Evolutionary conservation across 1,140 invertebrate genomes (phyloP).

Genomic region (Drosophila kanapiae): DNA sequence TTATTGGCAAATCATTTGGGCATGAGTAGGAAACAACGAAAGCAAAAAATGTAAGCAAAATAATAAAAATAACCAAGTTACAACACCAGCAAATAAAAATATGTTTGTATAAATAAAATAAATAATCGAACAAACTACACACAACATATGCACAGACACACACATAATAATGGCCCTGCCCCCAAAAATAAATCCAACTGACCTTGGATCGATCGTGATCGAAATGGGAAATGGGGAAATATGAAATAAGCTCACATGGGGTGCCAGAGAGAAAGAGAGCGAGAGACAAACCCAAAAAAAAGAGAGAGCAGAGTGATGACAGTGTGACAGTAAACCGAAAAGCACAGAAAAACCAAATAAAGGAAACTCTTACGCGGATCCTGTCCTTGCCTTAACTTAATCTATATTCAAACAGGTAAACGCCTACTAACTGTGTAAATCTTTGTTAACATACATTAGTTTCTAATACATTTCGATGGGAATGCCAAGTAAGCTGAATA

Average conservation of each 20-base stretch:
- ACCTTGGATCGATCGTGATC: slow-evolving; percentile 36
- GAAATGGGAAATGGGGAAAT: slow-evolving; percentile 25
- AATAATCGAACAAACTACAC: slow-evolving; percentile 21
- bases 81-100: slow-evolving; percentile 51
- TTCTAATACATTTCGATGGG: slow-evolving; percentile 2
- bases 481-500: not conserved
- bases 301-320: slow-evolving; percentile 3
- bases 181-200: slow-evolving; percentile 31
- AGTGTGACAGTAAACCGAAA: slow-evolving; percentile 30
- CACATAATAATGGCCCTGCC: slow-evolving; percentile 31
- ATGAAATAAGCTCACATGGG: slow-evolving; percentile 33
- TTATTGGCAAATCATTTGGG: slow-evolving; percentile 33
- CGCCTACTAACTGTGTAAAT: slow-evolving; percentile 17
- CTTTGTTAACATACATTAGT: slow-evolving; percentile 12
- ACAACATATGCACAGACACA: slow-evolving; percentile 21
- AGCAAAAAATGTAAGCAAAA: slow-evolving; percentile 31
- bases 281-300: slow-evolving; percentile 1
- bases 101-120: slow-evolving; percentile 23
- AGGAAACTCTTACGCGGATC: slow-evolving; percentile 15
- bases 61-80: slow-evolving; percentile 46
- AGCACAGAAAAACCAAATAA: slow-evolving; percentile 8
- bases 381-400: slow-evolving; percentile 9
- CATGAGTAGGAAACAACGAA: slow-evolving; percentile 58
- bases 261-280: not conserved
- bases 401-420: slow-evolving; percentile 10